These are phyloP conservation scores for Cephalopterus ornatus DNA, from an alignment of 2,113 vertebrate genomes.

Conservation along the genomic window DNA sequence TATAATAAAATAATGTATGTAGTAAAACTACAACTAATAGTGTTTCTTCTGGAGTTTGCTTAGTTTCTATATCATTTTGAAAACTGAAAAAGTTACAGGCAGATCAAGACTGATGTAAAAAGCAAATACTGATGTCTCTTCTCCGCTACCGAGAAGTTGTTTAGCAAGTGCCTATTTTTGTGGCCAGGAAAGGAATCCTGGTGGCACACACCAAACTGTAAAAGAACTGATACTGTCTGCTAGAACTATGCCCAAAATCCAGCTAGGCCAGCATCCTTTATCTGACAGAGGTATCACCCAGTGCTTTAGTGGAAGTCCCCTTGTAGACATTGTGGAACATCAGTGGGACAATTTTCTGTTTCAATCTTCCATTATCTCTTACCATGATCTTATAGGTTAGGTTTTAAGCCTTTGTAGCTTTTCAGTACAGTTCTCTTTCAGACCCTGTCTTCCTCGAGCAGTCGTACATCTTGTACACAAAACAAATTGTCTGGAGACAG, in stretches of 20 bases:
- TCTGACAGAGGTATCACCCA: not conserved
- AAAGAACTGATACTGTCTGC: not conserved
- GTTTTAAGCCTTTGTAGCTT: not conserved
- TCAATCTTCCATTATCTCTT: not conserved
- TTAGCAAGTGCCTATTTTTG: not conserved
- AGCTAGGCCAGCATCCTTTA: not conserved
- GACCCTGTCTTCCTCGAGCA: not conserved
- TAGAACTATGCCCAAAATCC: not conserved
- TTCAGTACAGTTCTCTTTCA: not conserved
- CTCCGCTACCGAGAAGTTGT: not conserved
- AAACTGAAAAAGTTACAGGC: not conserved
- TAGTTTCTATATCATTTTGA: not conserved
- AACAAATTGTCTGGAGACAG: not conserved
- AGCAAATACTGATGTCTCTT: not conserved
- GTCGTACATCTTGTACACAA: not conserved
- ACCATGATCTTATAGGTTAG: not conserved
- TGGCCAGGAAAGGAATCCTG: not conserved
- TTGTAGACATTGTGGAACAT: rapidly evolving
- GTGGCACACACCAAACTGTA: not conserved
- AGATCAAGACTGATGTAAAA: not conserved
- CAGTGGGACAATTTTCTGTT: not conserved
- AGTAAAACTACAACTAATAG: not conserved
- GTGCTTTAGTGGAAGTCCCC: not conserved
- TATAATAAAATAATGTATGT: not conserved
- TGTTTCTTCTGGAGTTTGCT: not conserved